A percentile compares a stretch with the other conserved stretches of the same genome.
Conservation (phyloP, 2,797 vertebrate genomes). For the Limnodromus scolopaceus region DNA sequence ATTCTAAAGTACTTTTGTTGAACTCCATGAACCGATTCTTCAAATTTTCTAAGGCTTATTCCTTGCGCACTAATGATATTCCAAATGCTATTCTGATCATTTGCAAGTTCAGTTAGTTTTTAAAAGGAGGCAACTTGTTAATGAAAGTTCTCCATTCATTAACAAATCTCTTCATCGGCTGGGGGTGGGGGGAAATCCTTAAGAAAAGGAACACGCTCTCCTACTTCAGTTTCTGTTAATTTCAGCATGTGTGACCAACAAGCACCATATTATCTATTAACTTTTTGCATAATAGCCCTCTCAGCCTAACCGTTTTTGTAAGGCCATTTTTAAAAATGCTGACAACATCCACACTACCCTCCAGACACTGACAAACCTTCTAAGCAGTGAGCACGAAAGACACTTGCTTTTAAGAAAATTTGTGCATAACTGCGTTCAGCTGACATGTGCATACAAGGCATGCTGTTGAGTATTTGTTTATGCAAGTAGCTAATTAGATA, state of each 20-base stretch:
- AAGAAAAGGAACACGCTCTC: slow-evolving; percentile 32
- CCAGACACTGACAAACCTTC: slow-evolving; percentile 4
- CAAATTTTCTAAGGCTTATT: slow-evolving; percentile 63
- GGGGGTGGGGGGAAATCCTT: background rate
- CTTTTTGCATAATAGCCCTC: slow-evolving; percentile 3
- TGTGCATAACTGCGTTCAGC: background rate
- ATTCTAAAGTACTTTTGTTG: slow-evolving; percentile 77
- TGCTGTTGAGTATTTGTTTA: slow-evolving; percentile 30
- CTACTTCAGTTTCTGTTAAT: slow-evolving; percentile 35
- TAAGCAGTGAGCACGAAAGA: background rate
- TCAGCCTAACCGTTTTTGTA: slow-evolving; percentile 8
- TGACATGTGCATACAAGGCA: background rate
- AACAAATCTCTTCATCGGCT: slow-evolving; percentile 19
- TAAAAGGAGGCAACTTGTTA: slow-evolving; percentile 66
- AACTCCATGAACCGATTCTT: slow-evolving; percentile 66
- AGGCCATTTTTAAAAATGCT: slow-evolving; percentile 11
- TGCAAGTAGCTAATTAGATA: slow-evolving; percentile 16
- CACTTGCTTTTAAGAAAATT: slow-evolving; percentile 29
- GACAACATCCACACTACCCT: background rate
- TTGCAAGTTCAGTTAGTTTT: slow-evolving; percentile 64
- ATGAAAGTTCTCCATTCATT: slow-evolving; percentile 71
- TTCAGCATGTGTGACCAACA: slow-evolving; percentile 45
- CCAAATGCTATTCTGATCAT: slow-evolving; percentile 54
- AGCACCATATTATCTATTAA: slow-evolving; percentile 34
- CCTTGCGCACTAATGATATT: slow-evolving; percentile 53